Percentiles rank a stretch among this genome's conserved stretches.
Conservation (phyloP, 1,140 invertebrate species). For the Dryas iulia region DNA sequence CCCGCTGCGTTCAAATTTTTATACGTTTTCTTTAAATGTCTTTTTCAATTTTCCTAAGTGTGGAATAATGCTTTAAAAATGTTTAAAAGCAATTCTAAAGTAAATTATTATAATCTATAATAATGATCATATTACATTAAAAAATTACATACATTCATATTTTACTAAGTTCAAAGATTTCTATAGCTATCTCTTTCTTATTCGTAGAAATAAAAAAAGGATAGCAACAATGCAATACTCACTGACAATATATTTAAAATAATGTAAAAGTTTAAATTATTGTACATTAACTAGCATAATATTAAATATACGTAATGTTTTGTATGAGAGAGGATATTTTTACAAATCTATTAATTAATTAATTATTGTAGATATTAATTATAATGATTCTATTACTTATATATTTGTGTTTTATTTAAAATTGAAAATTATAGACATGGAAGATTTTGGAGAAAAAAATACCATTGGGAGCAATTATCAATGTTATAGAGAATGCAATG, state of each 20-base stretch:
- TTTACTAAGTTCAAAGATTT: background rate
- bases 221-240: slow-evolving; percentile 41
- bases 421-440: too few relatives aligned
- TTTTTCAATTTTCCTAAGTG: too few relatives aligned
- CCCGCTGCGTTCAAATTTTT: too few relatives aligned
- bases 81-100: too few relatives aligned
- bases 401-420: slow-evolving; percentile 30
- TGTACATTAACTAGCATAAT: slow-evolving; percentile 52
- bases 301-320: slow-evolving; percentile 27
- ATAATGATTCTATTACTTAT: slow-evolving; percentile 30
- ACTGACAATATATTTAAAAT: slow-evolving; percentile 40
- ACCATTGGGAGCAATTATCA: too few relatives aligned
- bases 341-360: slow-evolving; percentile 36
- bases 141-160: background rate
- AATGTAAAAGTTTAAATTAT: slow-evolving; percentile 51
- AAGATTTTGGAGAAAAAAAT: too few relatives aligned
- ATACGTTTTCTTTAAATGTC: too few relatives aligned
- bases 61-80: too few relatives aligned
- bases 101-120: too few relatives aligned
- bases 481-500: too few relatives aligned
- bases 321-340: slow-evolving; percentile 32
- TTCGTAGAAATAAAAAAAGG: background rate
- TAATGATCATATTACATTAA: too few relatives aligned
- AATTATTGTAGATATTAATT: slow-evolving; percentile 51
- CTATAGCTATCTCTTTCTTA: slow-evolving; percentile 4